phyloP scores from a whole-genome alignment of 2,113 vertebrate genomes.

The Paraplagusia blochii region DNA sequence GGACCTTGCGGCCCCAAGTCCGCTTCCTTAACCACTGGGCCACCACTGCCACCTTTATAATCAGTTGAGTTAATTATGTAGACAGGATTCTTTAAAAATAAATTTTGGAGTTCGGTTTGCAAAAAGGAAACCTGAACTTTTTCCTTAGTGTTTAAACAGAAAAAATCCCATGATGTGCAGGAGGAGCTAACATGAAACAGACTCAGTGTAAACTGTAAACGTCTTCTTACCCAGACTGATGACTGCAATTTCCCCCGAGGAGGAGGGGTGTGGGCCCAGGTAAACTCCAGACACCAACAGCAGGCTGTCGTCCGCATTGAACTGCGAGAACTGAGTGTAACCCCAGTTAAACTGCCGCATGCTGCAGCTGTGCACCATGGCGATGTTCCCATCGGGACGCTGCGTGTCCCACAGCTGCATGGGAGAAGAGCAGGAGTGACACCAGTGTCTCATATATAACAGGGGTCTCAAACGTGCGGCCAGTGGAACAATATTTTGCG shows the following conservation, averaged over 20 bases:
- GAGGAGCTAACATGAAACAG: neutral
- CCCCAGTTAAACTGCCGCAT: constrained; percentile 97
- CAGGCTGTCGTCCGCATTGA: constrained; percentile 91
- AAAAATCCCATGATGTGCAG: too few species aligned
- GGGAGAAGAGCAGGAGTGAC: neutral
- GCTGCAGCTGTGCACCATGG: constrained; percentile 90
- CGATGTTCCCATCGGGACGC: constrained; percentile 76
- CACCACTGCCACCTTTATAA: too few species aligned
- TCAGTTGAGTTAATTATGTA: too few species aligned
- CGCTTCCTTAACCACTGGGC: too few species aligned
- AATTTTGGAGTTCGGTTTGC: too few species aligned
- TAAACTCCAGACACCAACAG: constrained; percentile 94
- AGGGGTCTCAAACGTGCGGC: too few species aligned
- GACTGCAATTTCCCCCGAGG: constrained; percentile 91
- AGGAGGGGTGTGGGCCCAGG: constrained; percentile 89
- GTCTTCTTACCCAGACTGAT: constrained; percentile 86
- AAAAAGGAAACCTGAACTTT: too few species aligned
- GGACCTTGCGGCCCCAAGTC: too few species aligned
- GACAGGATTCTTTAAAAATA: too few species aligned
- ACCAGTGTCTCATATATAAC: neutral
- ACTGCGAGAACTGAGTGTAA: constrained; percentile 99
- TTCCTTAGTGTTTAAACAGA: too few species aligned
- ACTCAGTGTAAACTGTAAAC: neutral
- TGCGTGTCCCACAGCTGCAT: constrained; percentile 90
- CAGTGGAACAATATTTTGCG: too few species aligned